Evolutionary conservation across 2,113 vertebrate genomes (phyloP), one percentile per base, ranked within the genome.

Genomic region (Trichechus manatus): DNA sequence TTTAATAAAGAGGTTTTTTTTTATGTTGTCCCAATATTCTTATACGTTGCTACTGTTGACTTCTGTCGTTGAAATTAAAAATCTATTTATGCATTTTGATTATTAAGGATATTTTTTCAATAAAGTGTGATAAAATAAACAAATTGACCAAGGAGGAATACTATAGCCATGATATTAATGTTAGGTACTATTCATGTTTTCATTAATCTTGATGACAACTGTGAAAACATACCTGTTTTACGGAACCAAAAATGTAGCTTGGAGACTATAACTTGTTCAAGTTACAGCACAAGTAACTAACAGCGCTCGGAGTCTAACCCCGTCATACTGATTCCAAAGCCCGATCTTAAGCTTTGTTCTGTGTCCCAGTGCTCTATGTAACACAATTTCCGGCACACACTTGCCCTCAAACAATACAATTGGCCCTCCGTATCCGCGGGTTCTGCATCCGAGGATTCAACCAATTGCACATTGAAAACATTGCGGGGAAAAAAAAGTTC

Each of bases 21-120:
- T 85, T 44, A 78, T 95, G 72, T 61, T 3, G 61, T 50, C 10
- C 5, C 83, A 72, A 59, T 50, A 82, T 64, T 91, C 13, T 87
- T 93, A 74, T 56, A 39, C 79, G 36, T 72, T 94, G 29, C 25
- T 36, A 72, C 86, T 81, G 47, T 77, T 91, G 31, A 74, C 59
- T 68, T 84, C 36, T 53, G 29, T 36, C 87, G 75, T 87, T 81
- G 39, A 88, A 94, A 90, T 92, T 85, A 92, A 91, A 10, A 86
- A 50, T 39, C 5, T 44, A 85, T 68, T 31, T 78, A 81, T 56
- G 5, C 74, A 10, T 84, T 61, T 33, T 75, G 59, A 50, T 97
- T 87, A 86, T 8, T n/a, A 90, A 31, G 47, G 85, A 93, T 86
- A 23, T 61, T 89, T 82, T 86, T 85, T 15, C 96, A 84, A 78